A percentile compares a stretch with the other conserved stretches of the same genome.
Conservation (phyloP, 2,888 invertebrate genomes). For the Muscina levida region DNA sequence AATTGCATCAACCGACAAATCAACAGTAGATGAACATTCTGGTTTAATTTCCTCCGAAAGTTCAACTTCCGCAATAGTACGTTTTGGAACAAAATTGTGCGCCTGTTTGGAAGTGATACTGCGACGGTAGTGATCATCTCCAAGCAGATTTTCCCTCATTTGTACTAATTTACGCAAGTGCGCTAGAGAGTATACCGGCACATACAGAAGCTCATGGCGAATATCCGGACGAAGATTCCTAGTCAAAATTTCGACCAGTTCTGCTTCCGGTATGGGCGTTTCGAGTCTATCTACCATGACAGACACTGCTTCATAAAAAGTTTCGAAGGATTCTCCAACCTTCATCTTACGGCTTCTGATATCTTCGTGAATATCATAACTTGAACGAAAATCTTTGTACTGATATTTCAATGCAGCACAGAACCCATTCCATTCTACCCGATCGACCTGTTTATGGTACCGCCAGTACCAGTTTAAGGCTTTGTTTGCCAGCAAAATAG, state of each 20-base stretch:
- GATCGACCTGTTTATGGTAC: constrained; percentile 15
- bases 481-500: constrained; percentile 37
- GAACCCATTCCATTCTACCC: constrained; percentile 39
- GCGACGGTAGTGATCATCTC: too few relatives aligned
- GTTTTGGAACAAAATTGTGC: too few relatives aligned
- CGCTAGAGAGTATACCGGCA: too few relatives aligned
- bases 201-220: too few relatives aligned
- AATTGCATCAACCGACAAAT: too few relatives aligned
- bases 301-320: not conserved
- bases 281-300: constrained; percentile 25
- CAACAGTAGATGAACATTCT: too few relatives aligned
- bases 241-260: constrained; percentile 29
- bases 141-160: too few relatives aligned
- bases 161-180: too few relatives aligned
- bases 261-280: constrained; percentile 10
- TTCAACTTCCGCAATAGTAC: too few relatives aligned
- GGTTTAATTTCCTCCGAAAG: constrained; percentile 20
- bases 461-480: constrained; percentile 38
- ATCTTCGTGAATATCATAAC: constrained; percentile 44
- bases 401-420: constrained; percentile 36
- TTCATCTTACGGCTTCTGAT: constrained; percentile 50
- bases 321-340: not conserved
- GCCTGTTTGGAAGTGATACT: too few relatives aligned
- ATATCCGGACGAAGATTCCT: too few relatives aligned
- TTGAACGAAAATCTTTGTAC: constrained; percentile 38